Conservation (phyloP, 2,113 vertebrate genomes). For the Ptychochromis oligacanthus region DNA sequence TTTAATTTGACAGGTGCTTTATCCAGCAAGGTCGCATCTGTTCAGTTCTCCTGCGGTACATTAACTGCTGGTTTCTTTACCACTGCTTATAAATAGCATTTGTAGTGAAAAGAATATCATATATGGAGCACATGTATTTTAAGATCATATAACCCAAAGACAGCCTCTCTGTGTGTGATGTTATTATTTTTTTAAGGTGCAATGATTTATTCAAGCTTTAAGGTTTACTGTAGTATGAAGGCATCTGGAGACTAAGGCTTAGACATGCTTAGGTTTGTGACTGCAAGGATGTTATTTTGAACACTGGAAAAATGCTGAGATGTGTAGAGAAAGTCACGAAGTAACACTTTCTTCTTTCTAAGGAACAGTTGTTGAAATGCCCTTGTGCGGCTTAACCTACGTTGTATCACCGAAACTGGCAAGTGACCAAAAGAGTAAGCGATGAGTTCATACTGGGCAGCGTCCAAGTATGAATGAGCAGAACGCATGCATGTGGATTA, state of each 20-base stretch:
- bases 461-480: slow-evolving; percentile 20
- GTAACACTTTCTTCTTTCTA: neutral
- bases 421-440: neutral
- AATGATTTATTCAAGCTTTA: neutral
- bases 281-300: neutral
- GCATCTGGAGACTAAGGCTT: neutral
- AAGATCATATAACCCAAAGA: neutral
- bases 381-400: neutral
- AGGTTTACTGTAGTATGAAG: neutral
- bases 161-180: neutral
- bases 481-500: slow-evolving; percentile 10
- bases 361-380: neutral
- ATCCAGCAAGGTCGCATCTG: slow-evolving; percentile 22
- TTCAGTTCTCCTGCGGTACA: neutral
- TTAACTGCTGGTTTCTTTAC: neutral
- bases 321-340: neutral
- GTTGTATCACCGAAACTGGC: neutral
- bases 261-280: neutral
- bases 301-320: neutral
- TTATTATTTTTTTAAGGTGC: neutral
- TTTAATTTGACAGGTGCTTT: slow-evolving; percentile 30
- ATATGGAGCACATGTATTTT: neutral
- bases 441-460: neutral
- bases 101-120: neutral
- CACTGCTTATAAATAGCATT: neutral